Conservation (phyloP, 1,140 invertebrate species). For the Drosophila nebulosa region DNA sequence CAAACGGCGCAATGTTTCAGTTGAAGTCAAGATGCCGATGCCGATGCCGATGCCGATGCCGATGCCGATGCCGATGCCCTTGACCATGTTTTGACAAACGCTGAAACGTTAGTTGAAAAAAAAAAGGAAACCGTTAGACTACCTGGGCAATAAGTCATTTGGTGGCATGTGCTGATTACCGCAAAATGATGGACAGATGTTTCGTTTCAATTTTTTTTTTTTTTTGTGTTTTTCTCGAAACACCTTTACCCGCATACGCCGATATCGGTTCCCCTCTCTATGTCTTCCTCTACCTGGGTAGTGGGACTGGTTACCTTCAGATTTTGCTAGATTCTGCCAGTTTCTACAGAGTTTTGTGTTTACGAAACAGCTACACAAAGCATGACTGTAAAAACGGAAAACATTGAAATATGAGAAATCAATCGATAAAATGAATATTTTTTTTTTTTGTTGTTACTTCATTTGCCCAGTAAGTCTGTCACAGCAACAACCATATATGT, state of each 20-base stretch:
- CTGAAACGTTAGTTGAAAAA: slow-evolving; percentile 23
- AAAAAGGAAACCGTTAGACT: slow-evolving; percentile 22
- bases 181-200: slow-evolving; percentile 53
- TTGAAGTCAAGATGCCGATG: neutral
- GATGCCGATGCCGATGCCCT: slow-evolving; percentile 38
- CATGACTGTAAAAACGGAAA: slow-evolving; percentile 21
- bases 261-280: neutral
- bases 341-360: slow-evolving; percentile 15
- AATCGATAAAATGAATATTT: neutral
- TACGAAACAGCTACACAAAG: slow-evolving; percentile 25
- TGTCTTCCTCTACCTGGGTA: slow-evolving; percentile 22
- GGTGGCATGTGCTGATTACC: slow-evolving; percentile 41
- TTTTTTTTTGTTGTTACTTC: neutral
- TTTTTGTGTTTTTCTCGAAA: neutral
- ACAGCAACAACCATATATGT: neutral
- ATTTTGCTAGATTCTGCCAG: slow-evolving; percentile 41
- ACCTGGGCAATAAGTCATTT: slow-evolving; percentile 53
- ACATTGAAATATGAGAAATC: slow-evolving; percentile 27
- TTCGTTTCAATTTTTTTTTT: neutral
- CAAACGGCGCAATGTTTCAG: neutral
- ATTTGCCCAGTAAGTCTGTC: neutral
- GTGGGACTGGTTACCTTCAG: slow-evolving; percentile 24
- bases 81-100: slow-evolving; percentile 67
- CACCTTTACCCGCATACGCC: neutral
- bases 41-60: too few relatives aligned